A percentile compares a stretch with the other conserved stretches of the same genome.
Evolutionary conservation across 1,140 invertebrate genomes (phyloP).

Genomic region (Semibalanus balanoides): DNA sequence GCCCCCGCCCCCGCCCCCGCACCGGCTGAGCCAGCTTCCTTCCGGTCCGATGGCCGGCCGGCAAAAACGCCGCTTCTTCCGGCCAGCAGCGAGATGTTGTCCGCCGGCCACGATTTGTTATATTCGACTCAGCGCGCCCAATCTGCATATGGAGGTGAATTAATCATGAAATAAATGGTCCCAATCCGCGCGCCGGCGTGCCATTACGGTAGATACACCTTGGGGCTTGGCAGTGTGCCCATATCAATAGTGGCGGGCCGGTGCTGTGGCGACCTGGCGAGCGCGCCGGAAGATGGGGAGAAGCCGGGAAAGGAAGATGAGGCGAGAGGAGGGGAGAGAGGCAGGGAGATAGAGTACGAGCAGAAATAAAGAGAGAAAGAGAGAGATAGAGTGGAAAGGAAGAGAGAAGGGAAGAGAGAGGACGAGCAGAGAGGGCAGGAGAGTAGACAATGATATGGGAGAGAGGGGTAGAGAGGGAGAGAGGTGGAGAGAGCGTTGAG

Average conservation of each 20-base stretch:
- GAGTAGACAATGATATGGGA: too few species aligned
- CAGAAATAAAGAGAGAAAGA: not conserved
- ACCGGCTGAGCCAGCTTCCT: not conserved
- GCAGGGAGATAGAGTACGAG: not conserved
- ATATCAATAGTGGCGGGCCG: not conserved
- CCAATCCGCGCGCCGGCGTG: not conserved
- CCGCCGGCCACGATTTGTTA: not conserved
- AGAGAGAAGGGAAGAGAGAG: not conserved
- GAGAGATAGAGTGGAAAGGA: not conserved
- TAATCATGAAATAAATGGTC: not conserved
- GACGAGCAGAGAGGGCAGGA: too few species aligned
- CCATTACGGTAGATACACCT: conserved; percentile 1
- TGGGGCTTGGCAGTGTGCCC: not conserved
- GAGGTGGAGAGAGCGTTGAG: too few species aligned
- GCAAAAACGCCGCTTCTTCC: not conserved
- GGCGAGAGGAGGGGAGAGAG: not conserved
- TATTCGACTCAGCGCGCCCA: not conserved
- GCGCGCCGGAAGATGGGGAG: not conserved
- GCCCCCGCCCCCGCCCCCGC: too few species aligned
- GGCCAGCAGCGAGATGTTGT: too few species aligned
- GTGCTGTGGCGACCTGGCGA: not conserved
- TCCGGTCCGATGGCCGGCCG: not conserved
- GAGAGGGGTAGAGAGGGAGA: too few species aligned
- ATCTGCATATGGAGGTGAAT: not conserved
- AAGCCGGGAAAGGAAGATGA: not conserved